Percentiles rank a stretch among this genome's conserved stretches.
Conservation (phyloP, 2,888 invertebrate species). For the Rapana venosa region DNA sequence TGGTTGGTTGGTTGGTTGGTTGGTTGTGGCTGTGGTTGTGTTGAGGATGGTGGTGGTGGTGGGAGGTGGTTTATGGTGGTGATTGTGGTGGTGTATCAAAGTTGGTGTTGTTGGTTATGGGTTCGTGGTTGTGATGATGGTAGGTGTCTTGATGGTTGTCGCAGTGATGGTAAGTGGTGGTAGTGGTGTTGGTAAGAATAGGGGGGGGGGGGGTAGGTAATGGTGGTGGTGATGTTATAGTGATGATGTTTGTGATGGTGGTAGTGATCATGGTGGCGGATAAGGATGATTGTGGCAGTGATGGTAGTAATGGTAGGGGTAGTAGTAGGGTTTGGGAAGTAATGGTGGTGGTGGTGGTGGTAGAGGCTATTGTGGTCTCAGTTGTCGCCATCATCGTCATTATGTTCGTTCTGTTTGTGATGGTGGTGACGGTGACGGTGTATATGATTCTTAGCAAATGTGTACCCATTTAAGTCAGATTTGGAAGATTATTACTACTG, state of each 20-base stretch:
- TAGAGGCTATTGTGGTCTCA: neutral
- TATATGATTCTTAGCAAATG: no score
- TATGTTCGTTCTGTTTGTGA: neutral
- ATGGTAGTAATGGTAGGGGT: no score
- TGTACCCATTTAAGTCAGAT: no score
- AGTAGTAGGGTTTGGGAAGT: neutral
- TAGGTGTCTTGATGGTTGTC: neutral
- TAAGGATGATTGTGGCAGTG: no score
- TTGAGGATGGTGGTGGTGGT: neutral
- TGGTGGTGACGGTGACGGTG: neutral
- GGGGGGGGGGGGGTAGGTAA: no score
- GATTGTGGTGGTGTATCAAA: no score
- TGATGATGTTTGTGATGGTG: no score
- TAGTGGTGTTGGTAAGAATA: no score
- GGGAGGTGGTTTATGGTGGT: no score
- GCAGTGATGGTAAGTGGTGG: neutral
- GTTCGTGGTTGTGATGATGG: neutral
- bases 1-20: neutral
- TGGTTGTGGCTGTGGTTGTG: neutral
- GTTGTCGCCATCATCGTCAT: neutral
- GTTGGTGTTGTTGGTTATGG: neutral
- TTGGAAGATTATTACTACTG: no score
- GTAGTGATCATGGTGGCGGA: no score
- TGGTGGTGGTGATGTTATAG: no score
- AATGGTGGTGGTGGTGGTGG: neutral